Evolutionary conservation across 2,113 vertebrate species (phyloP).

Genomic region (Boleophthalmus pectinirostris): DNA sequence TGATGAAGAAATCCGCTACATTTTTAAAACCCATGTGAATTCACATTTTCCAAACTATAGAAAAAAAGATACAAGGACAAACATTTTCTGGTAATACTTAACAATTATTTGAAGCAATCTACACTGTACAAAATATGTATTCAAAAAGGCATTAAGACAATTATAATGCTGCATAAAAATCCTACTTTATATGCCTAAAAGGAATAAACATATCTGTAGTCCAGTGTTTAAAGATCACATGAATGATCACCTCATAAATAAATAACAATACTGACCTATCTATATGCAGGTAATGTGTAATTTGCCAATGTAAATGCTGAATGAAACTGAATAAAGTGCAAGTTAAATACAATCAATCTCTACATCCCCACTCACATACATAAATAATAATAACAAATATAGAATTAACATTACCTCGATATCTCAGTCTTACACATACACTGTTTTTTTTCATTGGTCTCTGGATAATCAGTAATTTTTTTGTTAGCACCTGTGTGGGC

Average conservation of each 20-base stretch:
- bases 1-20: constrained; percentile 5
- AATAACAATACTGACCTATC: background rate
- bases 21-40: background rate
- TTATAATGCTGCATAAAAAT: constrained; percentile 5
- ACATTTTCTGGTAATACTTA: background rate
- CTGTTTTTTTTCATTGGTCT: constrained; percentile 1
- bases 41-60: background rate
- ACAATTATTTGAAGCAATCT: constrained; percentile 4
- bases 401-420: constrained; percentile 24
- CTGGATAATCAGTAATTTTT: constrained; percentile 12
- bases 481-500: constrained; percentile 36
- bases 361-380: background rate
- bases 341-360: constrained; percentile 37
- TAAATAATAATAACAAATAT: constrained; percentile 41
- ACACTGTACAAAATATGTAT: constrained; percentile 20
- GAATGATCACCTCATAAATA: background rate
- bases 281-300: constrained; percentile 7
- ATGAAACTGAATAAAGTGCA: constrained; percentile 32
- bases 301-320: constrained; percentile 22
- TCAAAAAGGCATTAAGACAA: constrained; percentile 1
- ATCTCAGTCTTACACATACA: background rate
- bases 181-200: background rate
- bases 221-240: background rate
- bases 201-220: background rate
- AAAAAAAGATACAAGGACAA: background rate